phyloP scores from a whole-genome alignment of 2,113 vertebrate species.

The Corvus moneduloides region DNA sequence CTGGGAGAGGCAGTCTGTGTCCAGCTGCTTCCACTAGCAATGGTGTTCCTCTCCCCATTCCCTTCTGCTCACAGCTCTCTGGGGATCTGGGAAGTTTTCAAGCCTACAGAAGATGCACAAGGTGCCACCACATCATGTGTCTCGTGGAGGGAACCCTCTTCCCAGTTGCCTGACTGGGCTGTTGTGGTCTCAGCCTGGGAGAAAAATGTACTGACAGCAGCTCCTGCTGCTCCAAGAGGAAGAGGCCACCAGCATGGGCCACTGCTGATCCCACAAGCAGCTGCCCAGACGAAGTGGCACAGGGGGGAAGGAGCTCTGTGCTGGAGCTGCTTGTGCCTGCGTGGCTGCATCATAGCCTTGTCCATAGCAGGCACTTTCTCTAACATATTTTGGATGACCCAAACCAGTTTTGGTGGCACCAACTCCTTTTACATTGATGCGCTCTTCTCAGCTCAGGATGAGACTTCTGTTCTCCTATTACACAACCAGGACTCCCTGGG shows the following conservation, averaged over 20 bases:
- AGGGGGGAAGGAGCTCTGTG: not conserved
- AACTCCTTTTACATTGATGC: not conserved
- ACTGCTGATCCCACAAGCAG: not conserved
- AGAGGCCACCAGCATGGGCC: not conserved
- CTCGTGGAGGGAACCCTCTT: not conserved
- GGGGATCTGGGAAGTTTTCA: not conserved
- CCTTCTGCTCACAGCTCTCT: not conserved
- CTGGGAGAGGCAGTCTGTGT: not conserved
- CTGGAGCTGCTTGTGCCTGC: not conserved
- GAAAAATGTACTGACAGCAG: not conserved
- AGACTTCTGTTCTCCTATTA: not conserved
- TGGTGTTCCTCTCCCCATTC: not conserved
- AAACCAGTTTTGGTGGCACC: not conserved
- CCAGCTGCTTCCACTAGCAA: not conserved
- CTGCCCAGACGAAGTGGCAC: not conserved
- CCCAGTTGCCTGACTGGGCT: not conserved
- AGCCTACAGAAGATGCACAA: not conserved
- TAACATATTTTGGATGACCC: not conserved
- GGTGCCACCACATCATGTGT: not conserved
- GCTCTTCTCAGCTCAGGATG: not conserved
- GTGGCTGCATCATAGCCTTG: fast-evolving
- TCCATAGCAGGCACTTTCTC: not conserved
- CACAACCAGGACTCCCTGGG: not conserved
- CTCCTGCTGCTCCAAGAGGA: not conserved
- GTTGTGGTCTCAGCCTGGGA: not conserved